phyloP scores from a whole-genome alignment of 2,113 vertebrate species.

The Lathamus discolor region DNA sequence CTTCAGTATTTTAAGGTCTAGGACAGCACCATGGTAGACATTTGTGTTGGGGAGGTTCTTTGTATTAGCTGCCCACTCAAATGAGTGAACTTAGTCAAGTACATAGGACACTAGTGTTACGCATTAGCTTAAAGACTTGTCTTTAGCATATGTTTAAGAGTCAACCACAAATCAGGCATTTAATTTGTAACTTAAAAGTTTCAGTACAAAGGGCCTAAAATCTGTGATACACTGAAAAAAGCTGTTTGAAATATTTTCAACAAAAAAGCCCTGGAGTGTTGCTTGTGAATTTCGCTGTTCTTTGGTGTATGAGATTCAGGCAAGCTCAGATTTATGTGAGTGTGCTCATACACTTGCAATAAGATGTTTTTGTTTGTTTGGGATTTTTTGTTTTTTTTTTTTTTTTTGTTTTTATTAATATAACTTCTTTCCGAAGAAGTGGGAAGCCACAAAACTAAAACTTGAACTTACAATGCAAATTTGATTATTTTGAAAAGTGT shows the following conservation, averaged over 20 bases:
- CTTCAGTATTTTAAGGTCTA: not conserved
- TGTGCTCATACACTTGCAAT: not conserved
- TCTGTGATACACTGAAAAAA: not conserved
- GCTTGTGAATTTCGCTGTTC: not conserved
- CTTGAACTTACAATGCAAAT: not conserved
- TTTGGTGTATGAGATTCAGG: not conserved
- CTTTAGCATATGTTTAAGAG: not conserved
- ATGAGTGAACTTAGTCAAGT: not conserved
- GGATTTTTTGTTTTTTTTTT: too few species aligned
- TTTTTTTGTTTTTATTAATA: not conserved
- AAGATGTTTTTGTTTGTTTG: not conserved
- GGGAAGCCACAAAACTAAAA: not conserved
- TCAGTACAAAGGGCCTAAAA: not conserved
- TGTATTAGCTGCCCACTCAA: not conserved
- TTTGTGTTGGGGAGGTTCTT: not conserved
- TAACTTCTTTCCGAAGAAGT: not conserved
- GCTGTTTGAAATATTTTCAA: not conserved
- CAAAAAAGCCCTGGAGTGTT: not conserved
- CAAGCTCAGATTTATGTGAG: not conserved
- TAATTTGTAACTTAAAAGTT: not conserved
- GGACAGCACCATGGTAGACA: not conserved
- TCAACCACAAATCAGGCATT: not conserved
- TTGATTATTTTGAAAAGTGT: not conserved
- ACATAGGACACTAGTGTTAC: not conserved
- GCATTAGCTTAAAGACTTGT: not conserved